phyloP scores from a whole-genome alignment of 2,797 vertebrate species.

The Austrolebias charrua region DNA sequence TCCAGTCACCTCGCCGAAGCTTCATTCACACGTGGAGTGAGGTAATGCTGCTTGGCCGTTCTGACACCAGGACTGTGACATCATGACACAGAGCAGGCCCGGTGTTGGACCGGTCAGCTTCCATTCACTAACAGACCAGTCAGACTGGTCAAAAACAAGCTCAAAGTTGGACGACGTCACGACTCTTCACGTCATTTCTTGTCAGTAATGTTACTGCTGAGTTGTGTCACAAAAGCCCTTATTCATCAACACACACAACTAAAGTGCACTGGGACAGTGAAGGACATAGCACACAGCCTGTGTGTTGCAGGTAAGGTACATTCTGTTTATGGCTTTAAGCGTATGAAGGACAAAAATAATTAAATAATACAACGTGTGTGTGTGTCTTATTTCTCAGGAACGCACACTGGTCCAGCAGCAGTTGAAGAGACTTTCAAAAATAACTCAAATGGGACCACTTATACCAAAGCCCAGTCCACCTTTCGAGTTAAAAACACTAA shows the following conservation, averaged over 20 bases:
- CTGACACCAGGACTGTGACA: slow-evolving; percentile 41
- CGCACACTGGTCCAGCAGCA: slow-evolving; percentile 27
- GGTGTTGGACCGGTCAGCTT: slow-evolving; percentile 12
- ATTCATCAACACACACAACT: slow-evolving; percentile 1
- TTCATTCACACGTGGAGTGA: background rate
- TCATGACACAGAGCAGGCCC: slow-evolving; percentile 26
- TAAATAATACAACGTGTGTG: background rate
- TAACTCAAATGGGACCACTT: slow-evolving; percentile 5
- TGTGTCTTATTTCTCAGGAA: background rate
- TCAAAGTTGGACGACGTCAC: slow-evolving; percentile 39
- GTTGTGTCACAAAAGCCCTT: slow-evolving; percentile 30
- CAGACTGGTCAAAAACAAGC: slow-evolving; percentile 40
- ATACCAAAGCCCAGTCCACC: background rate
- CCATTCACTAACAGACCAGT: slow-evolving; percentile 27
- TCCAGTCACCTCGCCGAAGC: background rate
- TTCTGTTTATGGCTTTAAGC: background rate
- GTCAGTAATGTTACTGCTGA: slow-evolving; percentile 27
- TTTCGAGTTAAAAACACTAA: background rate
- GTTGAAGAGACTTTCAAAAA: slow-evolving; percentile 6
- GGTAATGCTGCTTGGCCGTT: slow-evolving; percentile 20
- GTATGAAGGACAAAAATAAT: slow-evolving; percentile 29
- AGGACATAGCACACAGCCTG: slow-evolving; percentile 30
- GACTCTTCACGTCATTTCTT: slow-evolving; percentile 38
- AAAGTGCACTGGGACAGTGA: slow-evolving; percentile 28
- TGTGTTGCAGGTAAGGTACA: slow-evolving; percentile 14